Conservation (phyloP, 2,888 invertebrate genomes). For the Nasonovia ribisnigri region DNA sequence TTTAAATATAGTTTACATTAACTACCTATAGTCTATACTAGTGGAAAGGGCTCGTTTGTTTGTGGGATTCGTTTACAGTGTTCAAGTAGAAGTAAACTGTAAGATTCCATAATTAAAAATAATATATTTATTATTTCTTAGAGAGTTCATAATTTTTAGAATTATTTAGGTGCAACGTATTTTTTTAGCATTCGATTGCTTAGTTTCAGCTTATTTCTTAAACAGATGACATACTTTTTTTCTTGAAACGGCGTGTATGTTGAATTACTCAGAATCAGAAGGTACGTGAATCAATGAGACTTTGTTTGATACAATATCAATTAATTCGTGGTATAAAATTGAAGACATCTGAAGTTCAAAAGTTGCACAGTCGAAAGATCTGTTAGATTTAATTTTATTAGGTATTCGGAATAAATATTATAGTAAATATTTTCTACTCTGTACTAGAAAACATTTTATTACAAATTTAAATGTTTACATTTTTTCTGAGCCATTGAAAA, state of each 20-base stretch:
- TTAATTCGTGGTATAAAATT: not conserved
- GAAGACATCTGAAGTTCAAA: not conserved
- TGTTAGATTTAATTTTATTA: not conserved
- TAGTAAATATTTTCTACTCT: not conserved
- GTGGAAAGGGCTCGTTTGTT: not conserved
- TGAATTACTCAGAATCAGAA: not conserved
- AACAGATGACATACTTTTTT: not conserved
- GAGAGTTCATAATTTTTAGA: not conserved
- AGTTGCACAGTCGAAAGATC: not conserved
- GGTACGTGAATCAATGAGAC: not conserved
- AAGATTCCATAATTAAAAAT: not conserved
- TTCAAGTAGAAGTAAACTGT: not conserved
- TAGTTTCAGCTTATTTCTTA: not conserved
- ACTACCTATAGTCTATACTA: not conserved
- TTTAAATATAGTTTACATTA: not conserved
- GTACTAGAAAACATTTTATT: not conserved
- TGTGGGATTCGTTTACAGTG: not conserved
- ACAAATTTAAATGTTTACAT: not conserved
- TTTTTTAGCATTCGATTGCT: not conserved
- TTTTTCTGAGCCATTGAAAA: not conserved
- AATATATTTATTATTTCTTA: not conserved
- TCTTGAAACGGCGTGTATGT: not conserved
- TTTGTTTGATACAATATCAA: not conserved
- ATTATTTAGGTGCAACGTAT: not conserved
- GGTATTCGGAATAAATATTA: not conserved